Base-by-base conservation (phyloP, 2,888 invertebrate species). In the Drosophila pullipes region DNA sequence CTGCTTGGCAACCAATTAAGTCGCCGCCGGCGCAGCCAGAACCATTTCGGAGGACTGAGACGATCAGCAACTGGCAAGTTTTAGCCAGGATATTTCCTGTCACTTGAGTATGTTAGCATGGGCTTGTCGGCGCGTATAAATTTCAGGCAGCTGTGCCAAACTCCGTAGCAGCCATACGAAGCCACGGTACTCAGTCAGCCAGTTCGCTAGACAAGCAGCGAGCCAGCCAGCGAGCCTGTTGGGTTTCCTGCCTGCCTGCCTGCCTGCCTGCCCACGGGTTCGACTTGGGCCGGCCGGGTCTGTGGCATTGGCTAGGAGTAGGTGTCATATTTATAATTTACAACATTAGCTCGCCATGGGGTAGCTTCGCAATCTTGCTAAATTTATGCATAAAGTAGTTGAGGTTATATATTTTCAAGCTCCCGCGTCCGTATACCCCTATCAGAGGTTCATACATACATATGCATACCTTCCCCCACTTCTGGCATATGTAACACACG, bases 311-410 rank as follows among this genome's bases (percentile, higher is more conserved):
- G 73, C 88, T 85, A 83, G 87, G 87, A 89, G 88, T 90, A 92
- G 91, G 92, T 92, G 92, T 92, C 92, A 92, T 91, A 91, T 91
- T 91, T 90, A 92, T 92, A 92, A 92, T 92, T 92, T 92, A 92
- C 91, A 88, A 90, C 89, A 89, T 86, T 89, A 87, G 89, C 90
- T 89, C 91, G 87, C 91, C 92, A 89, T 91, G 83, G 92, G 91
- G 90, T 89, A 89, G 86, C 89, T 86, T 86, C 88, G 86, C 89
- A 89, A 87, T 87, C 87, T 89, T 86, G 85, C 85, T 83, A 82
- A 86, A 86, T 86, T 86, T 86, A 86, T 86, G 85, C 85, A 86
- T 88, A 86, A 86, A 88, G 85, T 86, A 86, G 85, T 86, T 86
- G 85, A 88, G 82, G 85, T 88, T 88, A 86, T 86, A 86, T 85